phyloP scores from a whole-genome alignment of 2,113 vertebrate genomes.

The Cyprinus carpio region DNA sequence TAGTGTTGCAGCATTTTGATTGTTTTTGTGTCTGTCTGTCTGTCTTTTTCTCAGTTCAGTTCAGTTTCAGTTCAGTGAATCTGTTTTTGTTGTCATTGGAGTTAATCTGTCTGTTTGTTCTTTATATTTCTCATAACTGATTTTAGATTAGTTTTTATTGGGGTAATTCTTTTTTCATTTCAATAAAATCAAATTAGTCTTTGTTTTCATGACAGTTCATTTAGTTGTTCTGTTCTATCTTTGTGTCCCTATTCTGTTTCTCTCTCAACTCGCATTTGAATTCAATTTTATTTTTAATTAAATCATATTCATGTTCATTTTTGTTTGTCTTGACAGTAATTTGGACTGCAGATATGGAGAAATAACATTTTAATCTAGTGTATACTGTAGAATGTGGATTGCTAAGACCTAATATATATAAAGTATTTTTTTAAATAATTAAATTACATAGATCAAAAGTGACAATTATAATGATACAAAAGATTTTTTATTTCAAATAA shows the following conservation, averaged over 20 bases:
- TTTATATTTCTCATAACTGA: not conserved
- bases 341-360: not conserved
- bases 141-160: not conserved
- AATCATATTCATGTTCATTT: not conserved
- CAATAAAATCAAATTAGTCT: not conserved
- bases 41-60: not conserved
- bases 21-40: slow-evolving; percentile 23
- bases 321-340: not conserved
- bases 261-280: not conserved
- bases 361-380: not conserved
- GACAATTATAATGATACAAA: not conserved
- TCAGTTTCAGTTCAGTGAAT: not conserved
- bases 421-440: not conserved
- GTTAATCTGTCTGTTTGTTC: not conserved
- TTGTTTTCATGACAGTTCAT: not conserved
- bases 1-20: slow-evolving; percentile 6
- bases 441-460: not conserved
- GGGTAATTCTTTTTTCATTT: not conserved
- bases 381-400: not conserved
- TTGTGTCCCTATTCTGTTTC: not conserved
- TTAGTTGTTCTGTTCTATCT: not conserved
- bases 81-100: not conserved
- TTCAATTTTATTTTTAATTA: not conserved
- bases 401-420: not conserved
- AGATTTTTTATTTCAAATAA: not conserved